These are phyloP conservation scores for Ephydatia muelleri DNA, from an alignment of 37 sponge, comb jelly and placozoan species.

Conservation along the genomic window DNA sequence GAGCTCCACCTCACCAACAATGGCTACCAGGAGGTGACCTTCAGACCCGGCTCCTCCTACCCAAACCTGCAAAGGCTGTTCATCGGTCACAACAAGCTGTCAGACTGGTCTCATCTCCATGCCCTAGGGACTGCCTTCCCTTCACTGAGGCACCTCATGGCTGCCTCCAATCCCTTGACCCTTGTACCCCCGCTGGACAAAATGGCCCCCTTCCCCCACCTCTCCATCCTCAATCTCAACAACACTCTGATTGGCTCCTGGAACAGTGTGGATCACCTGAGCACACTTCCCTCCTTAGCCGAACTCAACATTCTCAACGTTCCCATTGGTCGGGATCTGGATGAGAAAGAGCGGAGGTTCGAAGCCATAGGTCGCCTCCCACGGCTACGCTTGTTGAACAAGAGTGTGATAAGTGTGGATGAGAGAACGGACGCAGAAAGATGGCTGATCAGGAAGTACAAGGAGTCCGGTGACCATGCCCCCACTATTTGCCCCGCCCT, in stretches of 20 bases:
- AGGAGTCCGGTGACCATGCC: not conserved
- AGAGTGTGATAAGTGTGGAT: conserved; percentile 33
- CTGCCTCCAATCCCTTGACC: conserved; percentile 21
- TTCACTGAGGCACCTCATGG: conserved; percentile 22
- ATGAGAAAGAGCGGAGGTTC: conserved; percentile 46
- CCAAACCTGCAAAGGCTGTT: conserved; percentile 21
- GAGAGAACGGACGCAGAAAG: conserved; percentile 69
- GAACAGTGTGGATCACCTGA: conserved; percentile 35
- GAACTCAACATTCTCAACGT: conserved; percentile 36
- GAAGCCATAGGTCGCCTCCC: conserved; percentile 56
- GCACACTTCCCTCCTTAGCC: conserved; percentile 6
- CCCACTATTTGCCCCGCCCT: conserved; percentile 20
- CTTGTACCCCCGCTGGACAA: not conserved
- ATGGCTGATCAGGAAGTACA: conserved; percentile 45
- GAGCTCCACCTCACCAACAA: conserved; percentile 58
- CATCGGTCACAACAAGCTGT: conserved; percentile 38
- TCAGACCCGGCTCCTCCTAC: conserved; percentile 20
- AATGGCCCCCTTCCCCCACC: not conserved
- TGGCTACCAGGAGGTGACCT: conserved; percentile 26
- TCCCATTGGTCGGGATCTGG: conserved; percentile 31
- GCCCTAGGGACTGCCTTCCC: conserved; percentile 56
- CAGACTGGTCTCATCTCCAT: conserved; percentile 31
- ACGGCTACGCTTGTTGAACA: conserved; percentile 36
- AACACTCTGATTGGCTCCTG: conserved; percentile 22
- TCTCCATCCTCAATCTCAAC: conserved; percentile 45